Conservation (phyloP, 2,888 invertebrate species). For the Argyresthia goedartella region DNA sequence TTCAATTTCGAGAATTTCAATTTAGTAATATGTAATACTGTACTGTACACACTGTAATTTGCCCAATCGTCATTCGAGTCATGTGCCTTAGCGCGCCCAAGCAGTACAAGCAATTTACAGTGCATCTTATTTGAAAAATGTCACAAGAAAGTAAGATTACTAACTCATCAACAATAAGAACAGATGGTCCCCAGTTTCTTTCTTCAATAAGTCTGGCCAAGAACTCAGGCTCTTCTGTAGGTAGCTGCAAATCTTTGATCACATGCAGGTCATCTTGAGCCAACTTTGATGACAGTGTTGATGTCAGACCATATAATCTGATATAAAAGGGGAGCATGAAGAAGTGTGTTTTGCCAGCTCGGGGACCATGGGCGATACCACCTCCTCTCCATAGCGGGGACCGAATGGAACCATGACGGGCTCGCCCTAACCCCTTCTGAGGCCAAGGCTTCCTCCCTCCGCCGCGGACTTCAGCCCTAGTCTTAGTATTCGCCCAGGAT, state of each 20-base stretch:
- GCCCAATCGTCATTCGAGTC: too few relatives aligned
- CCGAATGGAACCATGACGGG: constrained; percentile 92
- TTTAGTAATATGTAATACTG: too few relatives aligned
- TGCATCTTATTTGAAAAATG: not conserved
- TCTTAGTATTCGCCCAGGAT: constrained; percentile 82
- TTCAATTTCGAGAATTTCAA: too few relatives aligned
- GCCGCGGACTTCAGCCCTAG: constrained; percentile 87
- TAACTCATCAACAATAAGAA: constrained; percentile 93
- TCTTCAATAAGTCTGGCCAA: constrained; percentile 84
- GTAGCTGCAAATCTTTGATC: constrained; percentile 88
- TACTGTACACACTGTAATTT: too few relatives aligned
- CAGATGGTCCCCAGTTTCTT: constrained; percentile 96
- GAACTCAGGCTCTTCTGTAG: constrained; percentile 83
- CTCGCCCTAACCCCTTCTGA: constrained; percentile 92
- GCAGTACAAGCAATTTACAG: too few relatives aligned
- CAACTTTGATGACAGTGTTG: constrained; percentile 89
- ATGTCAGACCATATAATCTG: constrained; percentile 84
- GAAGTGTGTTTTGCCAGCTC: constrained; percentile 91
- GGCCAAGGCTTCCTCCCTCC: constrained; percentile 97
- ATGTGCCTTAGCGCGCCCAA: too few relatives aligned
- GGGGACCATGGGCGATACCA: constrained; percentile 90
- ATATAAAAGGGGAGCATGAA: constrained; percentile 90
- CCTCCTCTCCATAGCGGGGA: constrained; percentile 90
- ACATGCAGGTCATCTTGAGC: constrained; percentile 97
- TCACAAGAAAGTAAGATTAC: constrained; percentile 21